Evolutionary conservation across 2,113 vertebrate genomes (phyloP), one percentile per base, ranked within the genome.

Genomic region (Pipra filicauda): DNA sequence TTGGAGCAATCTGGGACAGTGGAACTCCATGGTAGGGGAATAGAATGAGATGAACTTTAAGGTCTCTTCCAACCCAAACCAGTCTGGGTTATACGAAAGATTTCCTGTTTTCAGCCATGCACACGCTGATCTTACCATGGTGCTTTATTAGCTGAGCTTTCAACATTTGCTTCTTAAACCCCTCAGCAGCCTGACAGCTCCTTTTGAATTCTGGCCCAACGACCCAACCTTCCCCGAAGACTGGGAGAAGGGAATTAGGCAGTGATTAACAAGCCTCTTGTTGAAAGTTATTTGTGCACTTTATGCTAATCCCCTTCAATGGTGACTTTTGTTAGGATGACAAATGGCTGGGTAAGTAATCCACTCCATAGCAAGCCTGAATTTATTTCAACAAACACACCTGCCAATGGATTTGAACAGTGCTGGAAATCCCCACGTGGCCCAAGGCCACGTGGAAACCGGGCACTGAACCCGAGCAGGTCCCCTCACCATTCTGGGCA

Each of bases 291-390:
- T 95, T 89, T 74, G 90, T 66, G 59, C 71, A n/a, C 81, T 84
- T 89, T 21, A 79, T 46, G 72, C n/a, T 95, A 96, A 96, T 95
- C 57, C 69, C 48, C 86, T 75, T 88, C 55, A 80, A 69, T 49
- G 65, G 88, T 1, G 13, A 81, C 82, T 96, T 82, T 26, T 66
- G 69, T 67, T 71, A 37, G 3, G 19, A 89, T 62, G 88, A 95
- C 70, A 78, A 94, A 72, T 0, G 8, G 51, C 46, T 15, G 54
- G 30, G 20, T 43, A 55, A 89, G 59, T 62, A 93, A 96, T 49
- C 39, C 81, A 92, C 65, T 95, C 75, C 27, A 59, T 28, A 87
- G 70, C 41, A 51, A 82, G 89, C 84, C 51, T 62, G 70, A 46
- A 58, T 61, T 72, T 76, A 79, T 51, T 67, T 33, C 62, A 64